These are phyloP conservation scores for Scolopax bukidnonensis DNA, from an alignment of 2,797 vertebrate species.

Conservation along the genomic window DNA sequence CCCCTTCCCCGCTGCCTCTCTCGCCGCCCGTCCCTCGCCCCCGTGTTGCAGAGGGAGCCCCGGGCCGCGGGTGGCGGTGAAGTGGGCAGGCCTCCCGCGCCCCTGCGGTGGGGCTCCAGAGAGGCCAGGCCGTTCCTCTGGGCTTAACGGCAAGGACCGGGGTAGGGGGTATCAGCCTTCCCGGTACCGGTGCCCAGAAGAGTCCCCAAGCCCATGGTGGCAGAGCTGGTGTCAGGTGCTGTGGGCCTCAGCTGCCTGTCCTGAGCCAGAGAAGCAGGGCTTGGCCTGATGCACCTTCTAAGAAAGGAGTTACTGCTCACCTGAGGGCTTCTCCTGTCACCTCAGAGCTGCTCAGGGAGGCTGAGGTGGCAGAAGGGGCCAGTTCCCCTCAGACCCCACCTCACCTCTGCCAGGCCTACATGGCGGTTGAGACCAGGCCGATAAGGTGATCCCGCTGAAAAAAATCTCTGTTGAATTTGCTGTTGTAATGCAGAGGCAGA, in stretches of 20 bases:
- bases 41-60: background rate
- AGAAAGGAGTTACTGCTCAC: background rate
- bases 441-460: too few species aligned
- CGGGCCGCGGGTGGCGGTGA: background rate
- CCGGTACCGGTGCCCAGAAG: rapidly evolving
- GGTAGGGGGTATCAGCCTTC: background rate
- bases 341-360: background rate
- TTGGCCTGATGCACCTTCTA: too few species aligned
- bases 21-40: background rate
- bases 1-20: background rate
- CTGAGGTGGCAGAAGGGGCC: background rate
- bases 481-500: too few species aligned
- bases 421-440: rapidly evolving
- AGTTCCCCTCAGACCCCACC: background rate
- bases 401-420: rapidly evolving
- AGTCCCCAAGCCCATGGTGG: rapidly evolving
- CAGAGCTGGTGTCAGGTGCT: background rate
- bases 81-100: background rate
- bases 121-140: background rate
- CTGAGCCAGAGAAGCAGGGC: background rate
- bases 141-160: too few species aligned
- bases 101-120: background rate
- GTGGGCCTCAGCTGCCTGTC: background rate
- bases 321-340: background rate
- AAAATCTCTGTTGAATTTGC: rapidly evolving